Percentiles rank a stretch among this genome's conserved stretches.
Evolutionary conservation across 2,113 vertebrate species (phyloP).

Genomic region (Sisor rabdophorus): DNA sequence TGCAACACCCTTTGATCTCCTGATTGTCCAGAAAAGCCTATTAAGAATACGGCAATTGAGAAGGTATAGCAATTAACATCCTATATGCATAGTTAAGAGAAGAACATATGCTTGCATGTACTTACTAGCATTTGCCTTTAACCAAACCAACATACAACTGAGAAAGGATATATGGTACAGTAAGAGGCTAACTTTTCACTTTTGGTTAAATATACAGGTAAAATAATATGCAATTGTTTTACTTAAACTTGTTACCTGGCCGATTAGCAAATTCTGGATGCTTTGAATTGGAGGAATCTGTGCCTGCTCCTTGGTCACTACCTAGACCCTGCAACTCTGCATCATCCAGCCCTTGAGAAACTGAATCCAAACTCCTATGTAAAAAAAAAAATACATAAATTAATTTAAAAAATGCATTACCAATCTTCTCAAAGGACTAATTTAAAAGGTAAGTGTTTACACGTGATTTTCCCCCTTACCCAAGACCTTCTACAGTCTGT

Average conservation of each 20-base stretch:
- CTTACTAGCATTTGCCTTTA: background rate
- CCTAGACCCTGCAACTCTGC: slow-evolving; percentile 76
- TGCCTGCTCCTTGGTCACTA: slow-evolving; percentile 80
- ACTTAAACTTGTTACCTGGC: slow-evolving; percentile 55
- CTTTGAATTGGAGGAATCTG: slow-evolving; percentile 83
- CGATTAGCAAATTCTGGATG: slow-evolving; percentile 85
- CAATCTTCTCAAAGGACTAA: background rate
- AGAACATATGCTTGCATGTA: background rate
- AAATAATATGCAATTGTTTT: slow-evolving; percentile 1
- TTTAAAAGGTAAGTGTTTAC: background rate
- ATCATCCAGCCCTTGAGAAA: slow-evolving; percentile 81
- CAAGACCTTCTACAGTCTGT: slow-evolving; percentile 81
- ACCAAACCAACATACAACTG: background rate
- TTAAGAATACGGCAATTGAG: background rate
- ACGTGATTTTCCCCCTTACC: slow-evolving; percentile 68
- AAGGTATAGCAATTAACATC: background rate
- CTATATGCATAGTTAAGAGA: background rate
- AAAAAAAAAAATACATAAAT: slow-evolving; percentile 21
- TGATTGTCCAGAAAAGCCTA: slow-evolving; percentile 85
- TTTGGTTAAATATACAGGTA: background rate
- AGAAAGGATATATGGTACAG: background rate
- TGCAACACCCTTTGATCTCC: slow-evolving; percentile 90
- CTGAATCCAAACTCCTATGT: slow-evolving; percentile 75
- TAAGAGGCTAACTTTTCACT: background rate
- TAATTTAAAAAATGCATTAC: background rate